A percentile compares a stretch with the other conserved stretches of the same genome.
phyloP scores from a whole-genome alignment of 2,797 vertebrate species.

The Toxotes lorentzi region DNA sequence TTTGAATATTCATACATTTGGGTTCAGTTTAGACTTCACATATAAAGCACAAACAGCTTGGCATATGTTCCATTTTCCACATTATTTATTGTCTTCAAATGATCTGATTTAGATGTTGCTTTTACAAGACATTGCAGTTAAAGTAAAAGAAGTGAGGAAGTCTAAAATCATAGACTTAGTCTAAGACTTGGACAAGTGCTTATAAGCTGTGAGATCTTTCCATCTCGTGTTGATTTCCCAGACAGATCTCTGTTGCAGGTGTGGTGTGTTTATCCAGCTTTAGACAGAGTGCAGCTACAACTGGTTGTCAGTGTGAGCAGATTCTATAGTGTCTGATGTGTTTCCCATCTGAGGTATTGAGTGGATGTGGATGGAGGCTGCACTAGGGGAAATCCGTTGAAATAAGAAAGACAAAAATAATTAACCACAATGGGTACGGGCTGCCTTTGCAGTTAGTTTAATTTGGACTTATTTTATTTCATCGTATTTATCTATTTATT shows the following conservation, averaged over 20 bases:
- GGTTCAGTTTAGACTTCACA: not conserved
- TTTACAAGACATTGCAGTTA: conserved; percentile 16
- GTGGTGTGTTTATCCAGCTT: conserved; percentile 61
- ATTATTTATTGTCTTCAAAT: conserved; percentile 12
- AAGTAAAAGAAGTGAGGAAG: conserved; percentile 18
- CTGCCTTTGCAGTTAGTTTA: conserved; percentile 44
- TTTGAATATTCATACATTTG: conserved; percentile 3
- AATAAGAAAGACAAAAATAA: conserved; percentile 58
- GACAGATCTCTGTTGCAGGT: conserved; percentile 59
- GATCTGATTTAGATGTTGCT: conserved; percentile 2
- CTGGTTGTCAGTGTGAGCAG: conserved; percentile 25
- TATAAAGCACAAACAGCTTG: not conserved
- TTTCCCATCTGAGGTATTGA: conserved; percentile 63
- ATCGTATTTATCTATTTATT: conserved; percentile 47
- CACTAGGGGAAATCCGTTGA: conserved; percentile 39
- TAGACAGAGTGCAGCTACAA: conserved; percentile 44
- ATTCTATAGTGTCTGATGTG: conserved; percentile 57
- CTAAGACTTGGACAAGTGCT: not conserved
- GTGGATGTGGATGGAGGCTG: conserved; percentile 41
- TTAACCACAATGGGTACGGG: conserved; percentile 42
- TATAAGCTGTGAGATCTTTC: conserved; percentile 30
- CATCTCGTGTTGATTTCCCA: conserved; percentile 29
- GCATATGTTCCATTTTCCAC: not conserved
- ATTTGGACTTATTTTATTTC: conserved; percentile 39
- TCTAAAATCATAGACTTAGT: conserved; percentile 23